phyloP scores from a whole-genome alignment of 2,888 invertebrate genomes.

The Amphipyra berbera region DNA sequence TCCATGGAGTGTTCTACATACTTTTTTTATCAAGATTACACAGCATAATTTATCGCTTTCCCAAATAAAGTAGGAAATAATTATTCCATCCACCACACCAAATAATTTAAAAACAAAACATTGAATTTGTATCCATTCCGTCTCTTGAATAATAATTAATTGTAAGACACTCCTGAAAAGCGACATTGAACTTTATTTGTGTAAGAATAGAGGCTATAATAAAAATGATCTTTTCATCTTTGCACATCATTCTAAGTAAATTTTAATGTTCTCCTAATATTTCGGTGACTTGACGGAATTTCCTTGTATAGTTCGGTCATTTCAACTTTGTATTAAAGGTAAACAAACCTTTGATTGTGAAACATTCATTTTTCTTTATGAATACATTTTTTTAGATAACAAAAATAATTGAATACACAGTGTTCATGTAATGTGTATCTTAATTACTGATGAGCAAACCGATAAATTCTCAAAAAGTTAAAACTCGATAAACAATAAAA shows the following conservation, averaged over 20 bases:
- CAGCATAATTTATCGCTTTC: constrained; percentile 12
- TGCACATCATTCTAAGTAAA: constrained; percentile 64
- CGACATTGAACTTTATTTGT: constrained; percentile 16
- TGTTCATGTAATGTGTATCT: too few relatives aligned
- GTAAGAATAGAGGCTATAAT: constrained; percentile 12
- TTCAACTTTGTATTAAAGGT: too few relatives aligned
- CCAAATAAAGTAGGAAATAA: constrained; percentile 39
- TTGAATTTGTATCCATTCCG: constrained; percentile 53
- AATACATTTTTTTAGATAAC: too few relatives aligned
- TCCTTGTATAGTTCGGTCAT: constrained; percentile 40
- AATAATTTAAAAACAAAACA: constrained; percentile 54
- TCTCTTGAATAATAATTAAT: constrained; percentile 54
- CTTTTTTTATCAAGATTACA: constrained; percentile 16
- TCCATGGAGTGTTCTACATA: background rate
- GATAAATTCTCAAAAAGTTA: too few relatives aligned
- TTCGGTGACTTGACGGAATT: constrained; percentile 61
- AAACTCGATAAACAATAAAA: too few relatives aligned
- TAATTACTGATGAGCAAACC: too few relatives aligned
- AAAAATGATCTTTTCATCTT: constrained; percentile 50
- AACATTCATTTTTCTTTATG: too few relatives aligned
- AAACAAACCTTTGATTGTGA: too few relatives aligned
- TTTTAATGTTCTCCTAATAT: constrained; percentile 67
- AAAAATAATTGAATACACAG: too few relatives aligned
- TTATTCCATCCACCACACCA: constrained; percentile 40
- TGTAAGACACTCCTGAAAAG: constrained; percentile 6